Conservation (phyloP, 2,113 vertebrate genomes). For the Oenanthe oenanthe region DNA sequence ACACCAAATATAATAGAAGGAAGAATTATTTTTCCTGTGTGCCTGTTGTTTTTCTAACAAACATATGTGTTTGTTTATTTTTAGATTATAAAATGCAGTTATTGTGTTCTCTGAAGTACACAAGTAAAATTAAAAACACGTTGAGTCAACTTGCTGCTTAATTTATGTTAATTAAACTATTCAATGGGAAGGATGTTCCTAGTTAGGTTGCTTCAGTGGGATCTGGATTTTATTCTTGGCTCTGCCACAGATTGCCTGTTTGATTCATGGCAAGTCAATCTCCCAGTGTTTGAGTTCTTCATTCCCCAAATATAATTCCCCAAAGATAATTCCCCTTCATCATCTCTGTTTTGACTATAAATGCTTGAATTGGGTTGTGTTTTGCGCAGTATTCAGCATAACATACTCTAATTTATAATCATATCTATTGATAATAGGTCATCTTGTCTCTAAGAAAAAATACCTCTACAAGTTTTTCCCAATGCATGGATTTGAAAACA, state of each 20-base stretch:
- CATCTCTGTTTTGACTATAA: background rate
- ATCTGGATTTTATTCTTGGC: conserved; percentile 35
- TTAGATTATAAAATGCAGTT: conserved; percentile 54
- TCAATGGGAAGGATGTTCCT: conserved; percentile 46
- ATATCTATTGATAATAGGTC: background rate
- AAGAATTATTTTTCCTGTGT: conserved; percentile 14
- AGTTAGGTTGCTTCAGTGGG: conserved; percentile 16
- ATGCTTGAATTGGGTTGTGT: background rate
- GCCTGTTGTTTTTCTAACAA: conserved; percentile 42
- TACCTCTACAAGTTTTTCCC: background rate
- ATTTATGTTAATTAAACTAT: conserved; percentile 56
- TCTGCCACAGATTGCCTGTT: background rate
- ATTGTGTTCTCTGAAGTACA: conserved; percentile 38
- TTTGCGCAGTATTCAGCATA: background rate
- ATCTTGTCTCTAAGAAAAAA: background rate
- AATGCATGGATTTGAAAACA: background rate
- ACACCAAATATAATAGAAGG: conserved; percentile 16
- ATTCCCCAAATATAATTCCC: background rate
- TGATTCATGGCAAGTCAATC: background rate
- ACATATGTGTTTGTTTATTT: conserved; percentile 65
- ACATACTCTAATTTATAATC: background rate
- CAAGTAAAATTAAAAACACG: conserved; percentile 47
- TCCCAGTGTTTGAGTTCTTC: background rate
- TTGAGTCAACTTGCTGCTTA: conserved; percentile 33
- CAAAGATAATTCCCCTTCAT: background rate